Conservation (phyloP, 2,113 vertebrate genomes). For the Trematocara nigrifrons region DNA sequence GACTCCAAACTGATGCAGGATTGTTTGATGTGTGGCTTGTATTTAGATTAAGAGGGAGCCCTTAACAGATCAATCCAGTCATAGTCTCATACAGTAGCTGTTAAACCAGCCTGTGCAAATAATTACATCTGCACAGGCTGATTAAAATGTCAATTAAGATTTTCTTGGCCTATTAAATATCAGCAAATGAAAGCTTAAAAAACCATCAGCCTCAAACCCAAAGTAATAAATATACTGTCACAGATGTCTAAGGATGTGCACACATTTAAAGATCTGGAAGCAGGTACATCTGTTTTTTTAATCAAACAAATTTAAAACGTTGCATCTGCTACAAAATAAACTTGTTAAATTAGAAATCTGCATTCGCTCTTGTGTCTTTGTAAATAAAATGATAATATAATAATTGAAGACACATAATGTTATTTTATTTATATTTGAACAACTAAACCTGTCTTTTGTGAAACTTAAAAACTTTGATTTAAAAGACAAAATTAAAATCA, state of each 20-base stretch:
- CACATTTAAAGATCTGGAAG: not conserved
- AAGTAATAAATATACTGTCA: accelerated
- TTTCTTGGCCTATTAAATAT: not conserved
- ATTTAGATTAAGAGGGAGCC: not conserved
- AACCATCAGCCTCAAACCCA: accelerated
- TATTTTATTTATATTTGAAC: not conserved
- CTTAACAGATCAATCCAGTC: not conserved
- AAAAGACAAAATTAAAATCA: not conserved
- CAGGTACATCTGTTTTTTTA: not conserved
- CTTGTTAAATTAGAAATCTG: accelerated
- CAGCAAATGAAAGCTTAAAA: not conserved
- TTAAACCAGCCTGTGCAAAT: not conserved
- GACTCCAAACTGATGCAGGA: not conserved
- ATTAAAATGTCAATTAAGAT: not conserved
- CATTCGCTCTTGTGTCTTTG: not conserved
- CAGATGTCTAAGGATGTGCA: not conserved
- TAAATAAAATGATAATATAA: not conserved
- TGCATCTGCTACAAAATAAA: not conserved
- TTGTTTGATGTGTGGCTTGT: not conserved
- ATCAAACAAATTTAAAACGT: not conserved
- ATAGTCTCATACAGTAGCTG: not conserved
- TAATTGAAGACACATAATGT: not conserved
- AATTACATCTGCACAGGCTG: not conserved
- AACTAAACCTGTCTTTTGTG: not conserved
- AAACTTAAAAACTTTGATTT: not conserved